Base-by-base conservation (phyloP, 2,888 invertebrate species). In the Iselma pallidipennis region DNA sequence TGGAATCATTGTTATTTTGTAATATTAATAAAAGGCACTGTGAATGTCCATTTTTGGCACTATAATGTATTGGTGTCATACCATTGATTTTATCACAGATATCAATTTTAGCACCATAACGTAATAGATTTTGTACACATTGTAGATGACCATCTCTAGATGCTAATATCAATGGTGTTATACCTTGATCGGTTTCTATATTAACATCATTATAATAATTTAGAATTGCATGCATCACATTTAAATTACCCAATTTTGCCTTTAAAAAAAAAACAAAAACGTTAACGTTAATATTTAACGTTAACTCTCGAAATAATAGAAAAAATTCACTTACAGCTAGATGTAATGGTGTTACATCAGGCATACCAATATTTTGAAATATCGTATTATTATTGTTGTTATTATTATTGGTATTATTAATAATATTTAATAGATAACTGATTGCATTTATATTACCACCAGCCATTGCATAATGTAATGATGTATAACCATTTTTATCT, bases 391-490 rank as follows among this genome's bases (percentile, higher is more conserved):
- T 21, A 42, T 42, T 42, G 21, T 19, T 2, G 19, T 10, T 42
- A 42, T 42, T 42, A 10, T 19, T 42, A 42, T 19, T 37, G 16
- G 55, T n/a, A 50, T 51, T 54, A 6, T 57, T 55, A 10, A 60
- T 57, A 67, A 68, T 53, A 65, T 71, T 10, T 14, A 64, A 49
- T 16, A 64, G 26, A 10, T 52, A 28, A 21, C 57, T 83, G 42
- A 87, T 77, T 2, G 85, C 84, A 33, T 82, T 77, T 59, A 82
- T 81, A 74, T 87, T 86, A 7, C 85, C 85, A 49, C 85, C 86
- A n/a, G 85, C 82, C 51, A 87, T 86, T 6, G 88, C 87, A 73
- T 88, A 88, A 76, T 88, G 88, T 29, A 88, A 80, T 4, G 87
- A 82, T 19, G 85, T 85, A 71, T 84, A 87, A 1, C 88, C 87